A percentile compares a stretch with the other conserved stretches of the same genome.
These are phyloP conservation scores for Phengaris arion DNA, from an alignment of 2,888 invertebrate species.

Conservation along the genomic window DNA sequence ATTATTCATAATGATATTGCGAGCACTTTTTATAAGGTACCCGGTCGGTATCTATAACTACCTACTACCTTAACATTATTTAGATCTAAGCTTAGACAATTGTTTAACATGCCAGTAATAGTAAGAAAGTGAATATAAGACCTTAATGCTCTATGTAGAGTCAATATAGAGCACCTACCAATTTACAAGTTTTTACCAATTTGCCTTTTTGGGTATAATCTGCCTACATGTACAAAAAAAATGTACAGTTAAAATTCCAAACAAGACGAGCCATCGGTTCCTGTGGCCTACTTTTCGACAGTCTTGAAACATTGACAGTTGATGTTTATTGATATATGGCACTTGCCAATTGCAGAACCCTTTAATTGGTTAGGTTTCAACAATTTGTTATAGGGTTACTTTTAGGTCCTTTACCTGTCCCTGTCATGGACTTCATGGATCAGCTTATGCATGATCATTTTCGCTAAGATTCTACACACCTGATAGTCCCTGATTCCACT, in stretches of 20 bases:
- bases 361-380: neutral
- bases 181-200: no score
- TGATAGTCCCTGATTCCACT: neutral
- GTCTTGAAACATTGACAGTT: neutral
- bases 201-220: no score
- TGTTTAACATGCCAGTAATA: no score
- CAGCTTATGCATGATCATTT: neutral
- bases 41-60: no score
- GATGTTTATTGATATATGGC: conserved; percentile 9
- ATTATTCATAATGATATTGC: neutral
- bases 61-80: neutral
- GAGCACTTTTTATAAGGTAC: no score
- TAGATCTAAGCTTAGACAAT: no score
- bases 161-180: no score
- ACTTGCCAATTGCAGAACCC: conserved; percentile 13
- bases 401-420: no score
- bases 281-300: neutral
- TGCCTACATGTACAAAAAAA: neutral
- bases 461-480: conserved; percentile 14
- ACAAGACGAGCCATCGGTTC: neutral
- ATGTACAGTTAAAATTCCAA: neutral
- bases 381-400: no score
- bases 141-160: no score
- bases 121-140: no score
- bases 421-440: no score